Evolutionary conservation across 2,113 vertebrate genomes (phyloP).

Genomic region (Silurus asotus): DNA sequence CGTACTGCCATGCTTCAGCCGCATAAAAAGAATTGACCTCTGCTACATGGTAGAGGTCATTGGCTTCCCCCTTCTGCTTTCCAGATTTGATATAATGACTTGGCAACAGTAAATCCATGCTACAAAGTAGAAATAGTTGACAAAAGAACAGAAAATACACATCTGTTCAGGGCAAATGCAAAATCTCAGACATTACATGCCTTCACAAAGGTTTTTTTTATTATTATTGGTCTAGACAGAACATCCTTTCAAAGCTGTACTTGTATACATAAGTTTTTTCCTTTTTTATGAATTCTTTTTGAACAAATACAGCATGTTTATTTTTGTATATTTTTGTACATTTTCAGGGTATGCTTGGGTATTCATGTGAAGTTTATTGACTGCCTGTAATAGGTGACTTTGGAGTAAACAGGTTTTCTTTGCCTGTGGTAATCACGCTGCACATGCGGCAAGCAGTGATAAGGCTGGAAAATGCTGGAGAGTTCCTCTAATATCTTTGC

Average conservation of each 20-base stretch:
- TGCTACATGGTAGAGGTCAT: not conserved
- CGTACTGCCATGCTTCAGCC: not conserved
- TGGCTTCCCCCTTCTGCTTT: not conserved
- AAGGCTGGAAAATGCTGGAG: not conserved
- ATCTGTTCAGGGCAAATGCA: not conserved
- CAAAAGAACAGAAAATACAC: not conserved
- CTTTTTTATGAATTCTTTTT: not conserved
- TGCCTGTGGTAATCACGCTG: conserved; percentile 18
- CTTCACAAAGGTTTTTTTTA: not conserved
- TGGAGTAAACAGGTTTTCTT: not conserved
- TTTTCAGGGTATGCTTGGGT: not conserved
- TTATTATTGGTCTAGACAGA: not conserved
- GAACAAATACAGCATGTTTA: not conserved
- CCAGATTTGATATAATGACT: not conserved
- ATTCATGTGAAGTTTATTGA: not conserved
- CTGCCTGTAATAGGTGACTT: not conserved
- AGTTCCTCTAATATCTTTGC: conserved; percentile 8
- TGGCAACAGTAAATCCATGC: not conserved
- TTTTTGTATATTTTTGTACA: not conserved
- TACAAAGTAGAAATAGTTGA: too few species aligned
- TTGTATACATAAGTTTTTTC: not conserved
- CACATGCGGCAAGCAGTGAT: not conserved
- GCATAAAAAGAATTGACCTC: not conserved
- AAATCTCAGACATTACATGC: not conserved
- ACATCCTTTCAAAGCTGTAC: not conserved